A percentile compares a stretch with the other conserved stretches of the same genome.
Conservation (phyloP, 2,888 invertebrate species). For the Dynastes grantii region DNA sequence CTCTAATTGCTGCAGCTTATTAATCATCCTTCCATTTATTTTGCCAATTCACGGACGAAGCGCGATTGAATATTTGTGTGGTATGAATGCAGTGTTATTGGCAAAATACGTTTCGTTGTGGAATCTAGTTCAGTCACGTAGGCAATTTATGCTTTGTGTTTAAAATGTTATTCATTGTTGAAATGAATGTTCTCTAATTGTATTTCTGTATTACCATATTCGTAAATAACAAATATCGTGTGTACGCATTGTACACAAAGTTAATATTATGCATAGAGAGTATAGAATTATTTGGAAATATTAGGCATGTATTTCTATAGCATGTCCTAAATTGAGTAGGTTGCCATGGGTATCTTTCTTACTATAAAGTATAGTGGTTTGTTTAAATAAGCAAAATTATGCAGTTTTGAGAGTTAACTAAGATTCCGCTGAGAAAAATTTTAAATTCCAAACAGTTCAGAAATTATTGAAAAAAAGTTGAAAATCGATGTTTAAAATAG, state of each 20-base stretch:
- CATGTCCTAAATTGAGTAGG: no score
- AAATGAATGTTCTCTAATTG: background rate
- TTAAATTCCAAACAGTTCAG: no score
- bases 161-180: conserved; percentile 25
- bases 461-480: no score
- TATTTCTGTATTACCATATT: background rate
- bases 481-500: no score
- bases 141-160: conserved; percentile 35
- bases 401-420: no score
- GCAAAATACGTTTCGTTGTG: conserved; percentile 21
- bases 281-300: no score
- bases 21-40: background rate
- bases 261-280: no score
- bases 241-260: background rate
- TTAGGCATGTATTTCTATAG: no score
- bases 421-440: no score
- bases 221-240: background rate
- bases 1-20: background rate
- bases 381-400: no score
- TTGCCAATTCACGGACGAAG: background rate
- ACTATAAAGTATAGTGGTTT: no score
- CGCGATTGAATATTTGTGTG: conserved; percentile 2
- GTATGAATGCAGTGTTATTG: conserved; percentile 3
- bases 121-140: conserved; percentile 44
- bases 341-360: no score